A percentile compares a stretch with the other conserved stretches of the same genome.
Evolutionary conservation across 2,113 vertebrate species (phyloP).

Genomic region (Sprattus sprattus): DNA sequence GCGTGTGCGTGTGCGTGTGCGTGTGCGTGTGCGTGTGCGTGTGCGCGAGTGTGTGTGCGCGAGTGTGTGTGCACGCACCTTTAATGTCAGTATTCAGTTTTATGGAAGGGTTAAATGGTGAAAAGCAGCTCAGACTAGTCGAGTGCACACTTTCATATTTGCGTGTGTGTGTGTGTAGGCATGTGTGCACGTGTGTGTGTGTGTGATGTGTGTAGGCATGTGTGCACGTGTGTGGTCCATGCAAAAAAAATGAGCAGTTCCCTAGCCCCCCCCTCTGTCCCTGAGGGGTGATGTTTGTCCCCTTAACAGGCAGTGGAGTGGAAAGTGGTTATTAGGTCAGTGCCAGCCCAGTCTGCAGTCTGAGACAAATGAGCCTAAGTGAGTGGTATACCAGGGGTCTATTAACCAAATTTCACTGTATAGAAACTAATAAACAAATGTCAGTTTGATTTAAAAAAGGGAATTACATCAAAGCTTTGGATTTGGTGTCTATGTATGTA

Average conservation of each 20-base stretch:
- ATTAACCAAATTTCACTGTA: neutral
- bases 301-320: conserved; percentile 41
- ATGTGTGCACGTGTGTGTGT: too few relatives aligned
- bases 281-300: conserved; percentile 21
- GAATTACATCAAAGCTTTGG: neutral
- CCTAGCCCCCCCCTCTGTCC: neutral
- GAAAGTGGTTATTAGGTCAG: conserved; percentile 45
- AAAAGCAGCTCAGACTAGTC: too few relatives aligned
- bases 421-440: neutral
- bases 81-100: too few relatives aligned
- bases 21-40: neutral
- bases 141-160: too few relatives aligned
- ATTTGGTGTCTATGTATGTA: neutral
- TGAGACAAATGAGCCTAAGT: neutral
- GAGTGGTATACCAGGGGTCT: too few relatives aligned
- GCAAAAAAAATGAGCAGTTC: neutral
- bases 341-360: conserved; percentile 28
- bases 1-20: neutral
- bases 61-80: too few relatives aligned
- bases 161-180: too few relatives aligned
- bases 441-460: neutral
- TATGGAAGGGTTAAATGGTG: too few relatives aligned
- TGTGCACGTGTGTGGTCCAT: neutral
- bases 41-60: too few relatives aligned
- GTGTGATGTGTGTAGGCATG: too few relatives aligned